A percentile compares a stretch with the other conserved stretches of the same genome.
phyloP scores from a whole-genome alignment of 2,888 invertebrate species.

The Pterobdella sp. region DNA sequence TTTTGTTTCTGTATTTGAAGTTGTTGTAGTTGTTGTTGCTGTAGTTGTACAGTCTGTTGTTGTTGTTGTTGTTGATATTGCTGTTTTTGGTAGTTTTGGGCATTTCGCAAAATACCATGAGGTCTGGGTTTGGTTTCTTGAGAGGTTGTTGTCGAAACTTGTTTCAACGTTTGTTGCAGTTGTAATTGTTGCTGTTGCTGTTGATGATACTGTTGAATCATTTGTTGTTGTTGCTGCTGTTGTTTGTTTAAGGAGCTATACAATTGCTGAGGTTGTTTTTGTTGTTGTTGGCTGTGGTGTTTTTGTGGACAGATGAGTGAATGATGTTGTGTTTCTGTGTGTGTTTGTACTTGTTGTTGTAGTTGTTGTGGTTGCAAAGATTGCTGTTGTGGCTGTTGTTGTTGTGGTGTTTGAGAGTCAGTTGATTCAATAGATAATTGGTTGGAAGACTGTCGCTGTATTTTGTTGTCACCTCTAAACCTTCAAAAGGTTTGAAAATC shows the following conservation, averaged over 20 bases:
- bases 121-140: constrained; percentile 23
- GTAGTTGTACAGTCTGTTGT: not conserved
- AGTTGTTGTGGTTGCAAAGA: not conserved
- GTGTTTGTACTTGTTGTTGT: constrained; percentile 8
- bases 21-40: not conserved
- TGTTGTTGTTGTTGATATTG: constrained; percentile 9
- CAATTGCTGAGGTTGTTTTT: not conserved
- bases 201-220: constrained; percentile 1
- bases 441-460: constrained; percentile 4
- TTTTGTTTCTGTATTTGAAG: not conserved
- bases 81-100: constrained; percentile 24
- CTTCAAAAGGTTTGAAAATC: not conserved
- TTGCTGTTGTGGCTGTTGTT: constrained; percentile 7
- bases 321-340: not conserved
- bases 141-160: not conserved
- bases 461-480: constrained; percentile 5
- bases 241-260: constrained; percentile 4
- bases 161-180: constrained; percentile 5
- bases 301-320: constrained; percentile 1
- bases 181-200: constrained; percentile 9
- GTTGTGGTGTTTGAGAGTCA: not conserved
- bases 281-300: constrained; percentile 2
- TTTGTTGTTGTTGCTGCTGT: constrained; percentile 19
- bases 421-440: constrained; percentile 1
- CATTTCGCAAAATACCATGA: constrained; percentile 21